Conservation (phyloP, 2,888 invertebrate genomes). For the Polyploca ridens region DNA sequence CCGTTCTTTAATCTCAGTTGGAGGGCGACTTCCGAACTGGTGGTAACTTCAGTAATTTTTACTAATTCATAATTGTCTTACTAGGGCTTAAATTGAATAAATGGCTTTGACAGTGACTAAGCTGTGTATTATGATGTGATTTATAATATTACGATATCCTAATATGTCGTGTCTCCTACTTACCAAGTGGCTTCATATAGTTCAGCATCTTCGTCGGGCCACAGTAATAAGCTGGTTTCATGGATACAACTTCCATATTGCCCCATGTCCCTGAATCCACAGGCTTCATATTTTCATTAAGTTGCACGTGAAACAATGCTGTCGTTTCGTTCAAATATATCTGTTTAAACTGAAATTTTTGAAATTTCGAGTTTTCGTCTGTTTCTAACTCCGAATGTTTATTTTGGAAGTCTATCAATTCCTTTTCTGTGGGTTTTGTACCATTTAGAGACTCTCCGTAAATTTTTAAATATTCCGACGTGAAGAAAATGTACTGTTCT, state of each 20-base stretch:
- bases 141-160: neutral
- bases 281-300: slow-evolving; percentile 54
- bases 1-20: too few relatives aligned
- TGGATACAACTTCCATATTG: slow-evolving; percentile 50
- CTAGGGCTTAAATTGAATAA: too few relatives aligned
- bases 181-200: slow-evolving; percentile 41
- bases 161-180: slow-evolving; percentile 28
- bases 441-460: slow-evolving; percentile 34
- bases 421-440: slow-evolving; percentile 31
- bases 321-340: slow-evolving; percentile 61
- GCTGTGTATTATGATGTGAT: too few relatives aligned
- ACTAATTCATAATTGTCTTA: too few relatives aligned
- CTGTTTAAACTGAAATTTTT: slow-evolving; percentile 56
- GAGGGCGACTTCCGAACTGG: too few relatives aligned
- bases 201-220: slow-evolving; percentile 20
- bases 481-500: slow-evolving; percentile 63
- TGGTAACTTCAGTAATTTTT: too few relatives aligned
- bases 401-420: slow-evolving; percentile 48
- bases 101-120: too few relatives aligned
- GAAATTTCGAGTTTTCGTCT: slow-evolving; percentile 42
- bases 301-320: slow-evolving; percentile 57
- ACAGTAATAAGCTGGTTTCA: slow-evolving; percentile 66
- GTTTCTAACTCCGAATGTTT: slow-evolving; percentile 37
- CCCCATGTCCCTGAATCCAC: slow-evolving; percentile 62
- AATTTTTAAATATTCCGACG: slow-evolving; percentile 55